A percentile compares a stretch with the other conserved stretches of the same genome.
Evolutionary conservation across 2,113 vertebrate species (phyloP).

Genomic region (Phalacrocorax brasilianus): DNA sequence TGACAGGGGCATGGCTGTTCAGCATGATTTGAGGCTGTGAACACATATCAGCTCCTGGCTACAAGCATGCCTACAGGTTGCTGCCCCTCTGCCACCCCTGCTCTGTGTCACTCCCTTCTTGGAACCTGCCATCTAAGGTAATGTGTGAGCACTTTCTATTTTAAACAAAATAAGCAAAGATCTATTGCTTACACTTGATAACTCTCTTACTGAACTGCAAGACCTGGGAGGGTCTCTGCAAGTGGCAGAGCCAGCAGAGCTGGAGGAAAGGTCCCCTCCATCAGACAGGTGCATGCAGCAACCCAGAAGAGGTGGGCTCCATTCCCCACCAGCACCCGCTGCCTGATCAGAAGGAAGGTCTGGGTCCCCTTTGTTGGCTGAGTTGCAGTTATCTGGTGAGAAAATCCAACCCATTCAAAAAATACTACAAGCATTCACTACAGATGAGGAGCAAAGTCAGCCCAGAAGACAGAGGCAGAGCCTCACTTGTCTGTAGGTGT

Average conservation of each 20-base stretch:
- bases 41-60: background rate
- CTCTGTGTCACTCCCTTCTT: background rate
- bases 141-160: background rate
- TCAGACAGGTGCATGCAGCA: rapidly evolving
- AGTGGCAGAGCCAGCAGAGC: background rate
- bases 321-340: background rate
- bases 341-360: background rate
- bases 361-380: background rate
- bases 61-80: background rate
- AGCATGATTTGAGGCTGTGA: background rate
- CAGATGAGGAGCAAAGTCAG: background rate
- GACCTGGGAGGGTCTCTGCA: background rate
- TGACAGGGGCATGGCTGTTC: background rate
- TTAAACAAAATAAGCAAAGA: background rate
- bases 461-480: background rate
- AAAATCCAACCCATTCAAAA: background rate
- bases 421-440: background rate
- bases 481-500: background rate
- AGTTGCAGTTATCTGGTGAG: background rate
- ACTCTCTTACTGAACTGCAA: background rate
- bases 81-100: background rate
- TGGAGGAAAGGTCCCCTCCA: background rate
- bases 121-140: background rate
- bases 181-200: background rate
- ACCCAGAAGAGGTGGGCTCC: background rate